Evolutionary conservation across 2,797 vertebrate genomes (phyloP), one percentile per base, ranked within the genome.

Genomic region (Orestias chungarensis): DNA sequence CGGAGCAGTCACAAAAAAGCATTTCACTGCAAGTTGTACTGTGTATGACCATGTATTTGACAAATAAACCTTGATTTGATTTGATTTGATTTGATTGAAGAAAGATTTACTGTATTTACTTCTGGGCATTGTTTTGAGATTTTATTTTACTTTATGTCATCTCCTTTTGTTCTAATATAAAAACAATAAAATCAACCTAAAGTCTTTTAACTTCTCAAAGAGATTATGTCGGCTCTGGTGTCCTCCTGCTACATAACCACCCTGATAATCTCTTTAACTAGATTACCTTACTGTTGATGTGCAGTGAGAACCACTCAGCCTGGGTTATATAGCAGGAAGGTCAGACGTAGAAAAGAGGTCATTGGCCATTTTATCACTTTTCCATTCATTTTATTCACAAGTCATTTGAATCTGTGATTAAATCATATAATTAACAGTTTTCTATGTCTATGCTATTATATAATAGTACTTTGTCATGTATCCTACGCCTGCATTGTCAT

Each of bases 241-340:
- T 59, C 55, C 31, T 57, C 31, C 55, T 59, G 2, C 31, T 23
- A 70, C 70, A 86, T 89, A 89, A 86, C 72, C 62, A 42, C 55
- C 70, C 64, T 3, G 52, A 68, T 93, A 94, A 94, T 93, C 92
- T 83, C 81, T 74, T 88, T 82, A 90, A 87, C 83, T 79, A 88
- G 91, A 91, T 59, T 59, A 59, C 18, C 20, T 35, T 3, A 35
- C 7, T 59, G 55, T 35, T 59, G 31, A 23, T 8, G 18, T 33
- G 11, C 31, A 59, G 7, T 59, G 55, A 35, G 31, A 35, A 9
- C 17, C 55, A 23, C 31, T 35, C 55, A 23, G 18, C 29, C 33
- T 35, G 29, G 10, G 31, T 35, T 35, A 6, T 11, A 9, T 6
- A 35, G 31, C 55, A 35, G 31, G 31, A 33, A 59, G 55, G 18